A percentile compares a stretch with the other conserved stretches of the same genome.
These are phyloP conservation scores for Agriotes lineatus DNA, from an alignment of 2,888 invertebrate genomes.

Conservation along the genomic window DNA sequence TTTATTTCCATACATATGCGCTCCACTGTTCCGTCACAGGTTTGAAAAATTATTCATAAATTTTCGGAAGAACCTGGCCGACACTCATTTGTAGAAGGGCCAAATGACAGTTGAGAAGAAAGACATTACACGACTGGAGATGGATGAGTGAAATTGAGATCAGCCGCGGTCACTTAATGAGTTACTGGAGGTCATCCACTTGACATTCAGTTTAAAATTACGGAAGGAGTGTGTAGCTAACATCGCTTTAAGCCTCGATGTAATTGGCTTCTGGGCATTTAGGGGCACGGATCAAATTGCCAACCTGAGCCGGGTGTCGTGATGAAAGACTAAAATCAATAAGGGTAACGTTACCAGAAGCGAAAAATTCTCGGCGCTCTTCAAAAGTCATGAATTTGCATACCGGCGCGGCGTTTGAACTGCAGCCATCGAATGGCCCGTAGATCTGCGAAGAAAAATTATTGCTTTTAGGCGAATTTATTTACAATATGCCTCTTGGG, in stretches of 20 bases:
- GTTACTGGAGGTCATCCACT: constrained; percentile 17
- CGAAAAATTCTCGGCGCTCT: not conserved
- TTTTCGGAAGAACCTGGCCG: not conserved
- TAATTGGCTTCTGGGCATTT: constrained; percentile 21
- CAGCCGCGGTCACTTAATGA: constrained; percentile 15
- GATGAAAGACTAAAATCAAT: not conserved
- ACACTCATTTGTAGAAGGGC: constrained; percentile 13
- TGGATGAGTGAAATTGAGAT: constrained; percentile 6
- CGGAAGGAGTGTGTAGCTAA: constrained; percentile 15
- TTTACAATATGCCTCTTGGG: constrained; percentile 17
- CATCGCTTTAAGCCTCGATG: constrained; percentile 6
- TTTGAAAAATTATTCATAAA: constrained; percentile 9
- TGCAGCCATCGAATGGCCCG: not conserved
- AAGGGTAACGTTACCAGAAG: too few species aligned
- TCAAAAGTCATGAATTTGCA: not conserved
- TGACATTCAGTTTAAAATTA: constrained; percentile 26
- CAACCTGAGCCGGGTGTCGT: constrained; percentile 10
- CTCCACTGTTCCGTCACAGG: not conserved
- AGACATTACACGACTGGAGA: constrained; percentile 10
- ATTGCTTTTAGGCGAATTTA: constrained; percentile 12
- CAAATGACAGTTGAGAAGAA: constrained; percentile 15
- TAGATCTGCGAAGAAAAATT: constrained; percentile 2
- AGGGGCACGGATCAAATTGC: constrained; percentile 1
- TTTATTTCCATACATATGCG: constrained; percentile 4
- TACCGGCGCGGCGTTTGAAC: not conserved